phyloP scores from a whole-genome alignment of 2,113 vertebrate genomes.

The Sus scrofa region DNA sequence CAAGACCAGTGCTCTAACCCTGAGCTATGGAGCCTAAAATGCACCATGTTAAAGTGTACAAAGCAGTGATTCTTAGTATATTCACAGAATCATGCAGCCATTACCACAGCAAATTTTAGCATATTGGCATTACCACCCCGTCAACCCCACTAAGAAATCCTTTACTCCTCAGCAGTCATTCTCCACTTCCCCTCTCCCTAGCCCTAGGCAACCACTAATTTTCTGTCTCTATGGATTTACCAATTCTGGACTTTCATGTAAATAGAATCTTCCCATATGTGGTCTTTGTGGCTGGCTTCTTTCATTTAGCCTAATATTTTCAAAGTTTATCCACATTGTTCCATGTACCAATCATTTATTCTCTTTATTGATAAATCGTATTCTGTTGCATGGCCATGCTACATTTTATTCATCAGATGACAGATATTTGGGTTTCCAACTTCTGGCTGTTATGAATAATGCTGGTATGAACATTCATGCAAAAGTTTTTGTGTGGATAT shows the following conservation, averaged over 20 bases:
- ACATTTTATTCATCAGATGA: not conserved
- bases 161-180: not conserved
- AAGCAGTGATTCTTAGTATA: not conserved
- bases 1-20: too few species aligned
- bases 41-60: not conserved
- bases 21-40: too few species aligned
- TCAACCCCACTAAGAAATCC: not conserved
- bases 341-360: not conserved
- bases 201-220: not conserved
- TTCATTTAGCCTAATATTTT: not conserved
- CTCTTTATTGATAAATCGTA: not conserved
- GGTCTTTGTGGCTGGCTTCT: not conserved
- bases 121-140: not conserved
- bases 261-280: not conserved
- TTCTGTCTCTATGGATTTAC: not conserved
- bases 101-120: not conserved
- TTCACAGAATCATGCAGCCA: not conserved
- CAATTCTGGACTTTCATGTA: not conserved
- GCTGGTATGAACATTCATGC: not conserved
- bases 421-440: not conserved
- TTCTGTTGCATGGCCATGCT: not conserved
- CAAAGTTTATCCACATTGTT: not conserved
- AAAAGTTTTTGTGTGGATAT: not conserved
- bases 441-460: constrained; percentile 18
- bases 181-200: not conserved